These are phyloP conservation scores for Ptychoptera contaminata DNA, from an alignment of 2,888 invertebrate genomes.

Conservation along the genomic window DNA sequence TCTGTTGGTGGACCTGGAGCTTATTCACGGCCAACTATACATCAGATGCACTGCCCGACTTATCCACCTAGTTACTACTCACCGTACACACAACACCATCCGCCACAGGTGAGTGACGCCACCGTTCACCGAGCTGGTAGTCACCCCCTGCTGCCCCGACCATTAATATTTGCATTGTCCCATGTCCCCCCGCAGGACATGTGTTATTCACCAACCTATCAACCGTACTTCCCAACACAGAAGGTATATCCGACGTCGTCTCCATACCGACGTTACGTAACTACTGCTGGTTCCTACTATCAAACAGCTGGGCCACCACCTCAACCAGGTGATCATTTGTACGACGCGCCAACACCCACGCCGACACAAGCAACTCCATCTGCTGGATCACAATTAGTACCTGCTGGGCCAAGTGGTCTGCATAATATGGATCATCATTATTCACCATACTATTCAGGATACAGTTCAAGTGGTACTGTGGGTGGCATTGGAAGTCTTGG, in stretches of 20 bases:
- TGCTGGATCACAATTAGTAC: slow-evolving; percentile 30
- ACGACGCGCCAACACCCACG: not conserved
- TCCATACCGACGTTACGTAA: slow-evolving; percentile 18
- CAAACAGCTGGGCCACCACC: slow-evolving; percentile 21
- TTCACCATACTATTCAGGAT: slow-evolving; percentile 40
- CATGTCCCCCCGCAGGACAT: slow-evolving; percentile 22
- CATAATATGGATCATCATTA: slow-evolving; percentile 37
- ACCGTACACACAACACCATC: slow-evolving; percentile 17
- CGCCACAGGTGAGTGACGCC: slow-evolving; percentile 5
- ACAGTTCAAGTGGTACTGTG: slow-evolving; percentile 19
- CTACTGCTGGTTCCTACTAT: slow-evolving; percentile 15
- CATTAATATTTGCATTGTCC: not conserved
- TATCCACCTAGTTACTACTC: slow-evolving; percentile 30
- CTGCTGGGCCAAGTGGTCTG: slow-evolving; percentile 25
- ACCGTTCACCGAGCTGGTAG: slow-evolving; percentile 23
- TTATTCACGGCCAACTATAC: slow-evolving; percentile 25
- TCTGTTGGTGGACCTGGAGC: slow-evolving; percentile 10
- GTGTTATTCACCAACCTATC: slow-evolving; percentile 36
- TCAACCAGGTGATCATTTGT: slow-evolving; percentile 6
- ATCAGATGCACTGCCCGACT: slow-evolving; percentile 31
- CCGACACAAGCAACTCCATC: slow-evolving; percentile 18
- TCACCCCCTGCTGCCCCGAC: slow-evolving; percentile 18
- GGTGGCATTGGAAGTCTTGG: not conserved
- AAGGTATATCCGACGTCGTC: slow-evolving; percentile 34
- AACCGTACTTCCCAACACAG: slow-evolving; percentile 31